Evolutionary conservation across 2,888 invertebrate genomes (phyloP), one percentile per base, ranked within the genome.

Genomic region (Didymodactylos carnosus): DNA sequence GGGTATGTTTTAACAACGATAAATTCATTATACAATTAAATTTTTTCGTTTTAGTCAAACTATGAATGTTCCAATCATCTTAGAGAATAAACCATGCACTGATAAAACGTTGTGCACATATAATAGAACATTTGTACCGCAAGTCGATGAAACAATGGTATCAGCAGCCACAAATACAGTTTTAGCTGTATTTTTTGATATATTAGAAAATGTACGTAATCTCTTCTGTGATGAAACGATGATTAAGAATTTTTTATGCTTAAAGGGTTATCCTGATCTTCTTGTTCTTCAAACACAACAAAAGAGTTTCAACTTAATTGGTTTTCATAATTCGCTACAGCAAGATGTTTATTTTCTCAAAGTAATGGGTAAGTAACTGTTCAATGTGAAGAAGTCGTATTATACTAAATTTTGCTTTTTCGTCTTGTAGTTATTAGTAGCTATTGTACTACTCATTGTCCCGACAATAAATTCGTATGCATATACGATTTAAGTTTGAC

Each of bases 311-410:
- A 19, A 39, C 11, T 49, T 71, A 39, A 39, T 71, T 75, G 91
- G 92, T 1, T 90, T 91, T 79, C 88, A 88, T 80, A 94, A 94
- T 82, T 90, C 89, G 77, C 86, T 92, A 73, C 91, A 92, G 80
- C 92, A 92, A 84, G 94, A 95, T 83, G 91, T 94, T 0, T 94
- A 93, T 83, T 95, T 95, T 80, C 88, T 95, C 2, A 95, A 95
- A 86, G 91, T 94, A 0, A 80, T 81, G 77, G 83, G 82, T 82
- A 77, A 76, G 77, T 76, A 25, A 14, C 11, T 16, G 16, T 46
- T 16, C 35, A 29, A 40, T n/a, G 16, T 8, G 1, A 23, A 10
- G 8, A n/a, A 4, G 29, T 27, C 14, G 11, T 25, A n/a, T 19
- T 3, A 40, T 39, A 70, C 4, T 19, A 70, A 39, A 23, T 39